Evolutionary conservation across 2,888 invertebrate species (phyloP).

Genomic region (Brachyptera risi): DNA sequence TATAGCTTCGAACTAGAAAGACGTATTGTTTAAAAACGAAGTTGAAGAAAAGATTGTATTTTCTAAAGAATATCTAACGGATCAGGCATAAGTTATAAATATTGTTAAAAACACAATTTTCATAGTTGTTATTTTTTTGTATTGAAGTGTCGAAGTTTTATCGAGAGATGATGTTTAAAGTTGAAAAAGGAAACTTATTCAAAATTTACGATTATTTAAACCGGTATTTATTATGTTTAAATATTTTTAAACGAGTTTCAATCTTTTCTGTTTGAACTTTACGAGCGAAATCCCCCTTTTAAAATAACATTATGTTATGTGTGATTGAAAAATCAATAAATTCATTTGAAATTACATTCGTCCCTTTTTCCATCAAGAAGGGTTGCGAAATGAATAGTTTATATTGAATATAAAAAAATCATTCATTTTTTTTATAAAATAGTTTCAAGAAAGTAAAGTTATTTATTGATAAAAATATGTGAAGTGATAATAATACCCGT

Average conservation of each 20-base stretch:
- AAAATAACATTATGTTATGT: not conserved
- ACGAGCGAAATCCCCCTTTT: not conserved
- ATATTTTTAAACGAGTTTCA: not conserved
- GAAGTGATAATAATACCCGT: not conserved
- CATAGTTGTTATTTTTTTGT: not conserved
- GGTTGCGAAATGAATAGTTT: not conserved
- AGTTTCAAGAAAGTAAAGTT: not conserved
- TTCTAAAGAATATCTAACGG: not conserved
- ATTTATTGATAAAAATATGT: not conserved
- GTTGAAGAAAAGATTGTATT: too few species aligned
- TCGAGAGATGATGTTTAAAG: not conserved
- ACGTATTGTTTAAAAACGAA: too few species aligned
- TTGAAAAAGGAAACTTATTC: constrained; percentile 3
- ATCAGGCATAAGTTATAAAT: not conserved
- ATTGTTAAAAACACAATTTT: not conserved
- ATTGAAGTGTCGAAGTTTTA: constrained; percentile 5
- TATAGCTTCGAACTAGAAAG: too few species aligned
- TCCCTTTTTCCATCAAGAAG: constrained; percentile 5
- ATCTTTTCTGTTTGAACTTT: not conserved
- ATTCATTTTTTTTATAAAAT: not conserved
- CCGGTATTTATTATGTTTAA: constrained; percentile 1
- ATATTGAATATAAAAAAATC: not conserved
- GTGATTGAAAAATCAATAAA: constrained; percentile 11
- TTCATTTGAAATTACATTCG: not conserved
- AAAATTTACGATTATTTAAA: constrained; percentile 7